Evolutionary conservation across 1,140 invertebrate species (phyloP).

Genomic region (Drosophila bocki): DNA sequence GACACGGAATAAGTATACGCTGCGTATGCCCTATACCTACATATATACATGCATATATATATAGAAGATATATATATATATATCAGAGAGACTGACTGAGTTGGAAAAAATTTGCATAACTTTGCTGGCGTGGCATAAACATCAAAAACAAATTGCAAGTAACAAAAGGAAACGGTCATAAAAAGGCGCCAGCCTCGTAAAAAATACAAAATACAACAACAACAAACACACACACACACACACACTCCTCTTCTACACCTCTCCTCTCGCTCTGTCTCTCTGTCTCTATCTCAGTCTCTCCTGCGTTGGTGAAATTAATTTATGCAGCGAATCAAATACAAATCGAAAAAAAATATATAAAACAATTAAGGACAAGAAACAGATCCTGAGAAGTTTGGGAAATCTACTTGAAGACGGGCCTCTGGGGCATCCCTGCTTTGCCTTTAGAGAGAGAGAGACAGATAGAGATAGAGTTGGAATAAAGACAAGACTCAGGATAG

Average conservation of each 20-base stretch:
- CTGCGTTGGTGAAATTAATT: slow-evolving; percentile 43
- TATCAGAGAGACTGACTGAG: slow-evolving; percentile 11
- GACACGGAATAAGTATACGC: slow-evolving; percentile 28
- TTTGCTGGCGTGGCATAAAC: slow-evolving; percentile 64
- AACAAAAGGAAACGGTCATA: slow-evolving; percentile 62
- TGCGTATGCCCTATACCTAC: slow-evolving; percentile 35
- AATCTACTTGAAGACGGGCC: neutral
- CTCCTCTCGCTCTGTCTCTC: slow-evolving; percentile 5
- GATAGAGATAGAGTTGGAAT: neutral
- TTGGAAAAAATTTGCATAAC: slow-evolving; percentile 70
- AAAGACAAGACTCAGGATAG: slow-evolving; percentile 1
- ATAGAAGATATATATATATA: slow-evolving; percentile 21
- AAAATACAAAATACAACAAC: slow-evolving; percentile 49
- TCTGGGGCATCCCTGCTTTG: slow-evolving; percentile 6
- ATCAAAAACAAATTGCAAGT: slow-evolving; percentile 69
- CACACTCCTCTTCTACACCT: neutral
- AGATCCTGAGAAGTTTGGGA: neutral
- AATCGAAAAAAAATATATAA: slow-evolving; percentile 28
- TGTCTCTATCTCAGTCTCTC: neutral
- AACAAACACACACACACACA: slow-evolving; percentile 2
- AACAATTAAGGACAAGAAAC: slow-evolving; percentile 42
- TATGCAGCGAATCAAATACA: slow-evolving; percentile 59
- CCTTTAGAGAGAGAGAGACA: neutral
- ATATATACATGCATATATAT: neutral
- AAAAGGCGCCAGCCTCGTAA: slow-evolving; percentile 70